Conservation (phyloP, 1,140 invertebrate species). For the Brachionus sp. region DNA sequence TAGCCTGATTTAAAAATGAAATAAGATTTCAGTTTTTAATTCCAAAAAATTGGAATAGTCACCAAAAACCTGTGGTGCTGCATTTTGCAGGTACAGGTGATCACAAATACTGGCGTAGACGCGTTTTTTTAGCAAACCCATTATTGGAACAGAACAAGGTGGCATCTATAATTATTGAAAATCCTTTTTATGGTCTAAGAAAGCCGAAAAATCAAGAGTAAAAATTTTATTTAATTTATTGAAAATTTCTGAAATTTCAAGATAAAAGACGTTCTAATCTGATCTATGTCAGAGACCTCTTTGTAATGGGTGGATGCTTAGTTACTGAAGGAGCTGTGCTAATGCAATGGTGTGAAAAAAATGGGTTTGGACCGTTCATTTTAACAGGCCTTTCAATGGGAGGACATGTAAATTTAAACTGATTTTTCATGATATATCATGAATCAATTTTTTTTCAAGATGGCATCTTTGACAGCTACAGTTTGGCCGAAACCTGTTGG, state of each 20-base stretch:
- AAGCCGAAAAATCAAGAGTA: constrained; percentile 47
- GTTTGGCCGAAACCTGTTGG: constrained; percentile 83
- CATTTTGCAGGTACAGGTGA: constrained; percentile 96
- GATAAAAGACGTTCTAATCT: constrained; percentile 76
- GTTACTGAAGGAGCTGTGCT: constrained; percentile 87
- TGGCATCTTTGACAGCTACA: constrained; percentile 62
- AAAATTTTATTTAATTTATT: background rate
- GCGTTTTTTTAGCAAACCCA: constrained; percentile 83
- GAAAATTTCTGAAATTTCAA: background rate
- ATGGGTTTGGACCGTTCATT: constrained; percentile 80
- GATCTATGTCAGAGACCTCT: constrained; percentile 92
- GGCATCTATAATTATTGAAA: constrained; percentile 88
- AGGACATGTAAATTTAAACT: constrained; percentile 67
- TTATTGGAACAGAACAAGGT: constrained; percentile 83
- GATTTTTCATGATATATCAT: too few species aligned
- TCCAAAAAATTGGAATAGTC: constrained; percentile 71
- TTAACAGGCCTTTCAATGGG: constrained; percentile 96
- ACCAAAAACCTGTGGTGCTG: constrained; percentile 77
- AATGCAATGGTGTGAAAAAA: constrained; percentile 84
- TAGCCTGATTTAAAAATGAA: constrained; percentile 10
- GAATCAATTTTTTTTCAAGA: constrained; percentile 52
- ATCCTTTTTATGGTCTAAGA: constrained; percentile 58
- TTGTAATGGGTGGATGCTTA: constrained; percentile 96
- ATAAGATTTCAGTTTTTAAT: constrained; percentile 67
- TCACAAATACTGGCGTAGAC: constrained; percentile 86